These are phyloP conservation scores for Octopus bimaculoides DNA, from an alignment of 1,140 invertebrate species.

Conservation along the genomic window DNA sequence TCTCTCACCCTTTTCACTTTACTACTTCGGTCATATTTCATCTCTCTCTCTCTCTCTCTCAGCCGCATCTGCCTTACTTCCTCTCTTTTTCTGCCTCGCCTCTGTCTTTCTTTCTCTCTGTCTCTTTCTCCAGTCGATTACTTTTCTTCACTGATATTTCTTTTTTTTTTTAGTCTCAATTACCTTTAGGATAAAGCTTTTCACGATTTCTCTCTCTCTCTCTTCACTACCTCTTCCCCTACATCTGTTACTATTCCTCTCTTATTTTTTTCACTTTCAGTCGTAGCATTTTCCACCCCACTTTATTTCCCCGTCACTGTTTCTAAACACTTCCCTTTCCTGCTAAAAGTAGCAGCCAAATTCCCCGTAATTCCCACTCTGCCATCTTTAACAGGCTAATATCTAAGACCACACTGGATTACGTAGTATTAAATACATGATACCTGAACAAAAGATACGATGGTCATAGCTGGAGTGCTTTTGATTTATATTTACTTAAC, in stretches of 20 bases:
- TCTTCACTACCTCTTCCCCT: neutral
- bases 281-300: neutral
- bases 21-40: neutral
- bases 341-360: neutral
- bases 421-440: too few relatives aligned
- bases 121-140: neutral
- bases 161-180: neutral
- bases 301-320: neutral
- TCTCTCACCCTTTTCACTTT: neutral
- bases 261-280: neutral
- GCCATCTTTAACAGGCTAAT: too few relatives aligned
- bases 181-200: neutral
- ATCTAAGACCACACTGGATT: too few relatives aligned
- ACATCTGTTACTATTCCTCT: neutral
- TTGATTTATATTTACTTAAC: too few relatives aligned
- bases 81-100: neutral
- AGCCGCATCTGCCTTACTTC: neutral
- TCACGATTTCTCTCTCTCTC: neutral
- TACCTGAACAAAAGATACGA: too few relatives aligned
- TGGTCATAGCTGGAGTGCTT: too few relatives aligned
- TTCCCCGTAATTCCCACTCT: too few relatives aligned
- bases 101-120: too few relatives aligned
- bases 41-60: neutral
- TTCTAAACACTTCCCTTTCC: neutral
- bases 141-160: neutral